Evolutionary conservation across 2,888 invertebrate species (phyloP), one percentile per base, ranked within the genome.

Genomic region (Villa cingulata): DNA sequence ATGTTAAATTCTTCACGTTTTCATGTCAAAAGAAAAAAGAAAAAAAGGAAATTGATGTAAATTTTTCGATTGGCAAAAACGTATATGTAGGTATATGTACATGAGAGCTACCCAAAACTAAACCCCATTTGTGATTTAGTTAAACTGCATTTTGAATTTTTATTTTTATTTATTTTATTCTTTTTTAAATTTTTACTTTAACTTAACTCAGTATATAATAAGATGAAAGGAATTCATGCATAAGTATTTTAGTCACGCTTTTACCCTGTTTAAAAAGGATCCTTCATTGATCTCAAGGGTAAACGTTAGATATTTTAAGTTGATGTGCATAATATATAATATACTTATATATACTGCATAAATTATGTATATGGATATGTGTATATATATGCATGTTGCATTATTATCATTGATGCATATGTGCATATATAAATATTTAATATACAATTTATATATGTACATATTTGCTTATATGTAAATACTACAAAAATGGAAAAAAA

Each of bases 191-290:
- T n/a, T n/a, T n/a, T n/a, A n/a, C n/a, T n/a, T n/a, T n/a, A n/a
- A n/a, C n/a, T n/a, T n/a, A n/a, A n/a, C n/a, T n/a, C n/a, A n/a
- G n/a, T n/a, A n/a, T n/a, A n/a, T n/a, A n/a, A 23, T 23, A 23
- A 6, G 23, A 23, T 6, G 53, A 48, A 53, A 53, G n/a, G 50
- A 48, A 49, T 43, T 41, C 41, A 40, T 48, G 40, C 19, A 44
- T 48, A 48, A 50, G 50, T 51, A 53, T 53, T 51, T 53, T 43
- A 53, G 51, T 53, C 53, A 53, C 53, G 51, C 51, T 50, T 50
- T 50, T 49, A 50, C 50, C 49, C 45, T 49, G 51, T 53, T 23
- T 51, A 50, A 50, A n/a, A 53, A 49, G 48, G 50, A 53, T 51
- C 46, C 41, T 16, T 16, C 46, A 46, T 46, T 42, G 46, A 46